Evolutionary conservation across 2,797 vertebrate genomes (phyloP), one percentile per base, ranked within the genome.

Genomic region (Notolabrus celidotus): DNA sequence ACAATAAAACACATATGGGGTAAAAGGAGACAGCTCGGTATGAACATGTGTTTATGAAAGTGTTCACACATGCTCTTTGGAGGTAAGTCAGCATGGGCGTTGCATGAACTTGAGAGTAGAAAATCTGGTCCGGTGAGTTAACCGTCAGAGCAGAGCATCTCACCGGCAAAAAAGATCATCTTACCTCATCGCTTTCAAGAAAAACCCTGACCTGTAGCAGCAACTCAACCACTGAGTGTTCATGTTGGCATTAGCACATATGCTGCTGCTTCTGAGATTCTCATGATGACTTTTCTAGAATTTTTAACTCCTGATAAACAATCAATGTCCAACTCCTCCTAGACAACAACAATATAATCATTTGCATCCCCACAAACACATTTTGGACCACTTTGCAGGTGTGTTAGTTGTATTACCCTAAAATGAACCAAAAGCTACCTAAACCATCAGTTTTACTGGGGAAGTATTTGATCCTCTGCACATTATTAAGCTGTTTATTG

Each of bases 111-210:
- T 39, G 15, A 71, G 54, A 89, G 76, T 57, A 73, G 88, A 90
- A 88, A 87, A 87, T 83, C 90, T 59, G 79, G 91, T 89, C 23
- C 17, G 61, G 77, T 85, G n/a, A 86, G 90, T 90, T 82, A 91
- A 92, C 91, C 22, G 88, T 67, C 81, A 63, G 57, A 70, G 64
- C 42, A 1, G 64, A 84, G 68, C 70, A 79, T 79, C 81, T 61
- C n/a, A 22, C 11, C 36, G 65, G 68, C 90, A 70, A 83, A 85
- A 67, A 57, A 74, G 79, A 86, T 86, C 66, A 51, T 59, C 70
- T 87, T 79, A 55, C 84, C 53, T 89, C 70, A 89, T 79, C 79
- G 47, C 72, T 79, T 64, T 17, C 3, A 59, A 62, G 77, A 71
- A 77, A 68, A 79, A 52, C 7, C 50, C 17, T 63, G 2, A 42